phyloP scores from a whole-genome alignment of 2,888 invertebrate species.

The Ypsolopha sequella region DNA sequence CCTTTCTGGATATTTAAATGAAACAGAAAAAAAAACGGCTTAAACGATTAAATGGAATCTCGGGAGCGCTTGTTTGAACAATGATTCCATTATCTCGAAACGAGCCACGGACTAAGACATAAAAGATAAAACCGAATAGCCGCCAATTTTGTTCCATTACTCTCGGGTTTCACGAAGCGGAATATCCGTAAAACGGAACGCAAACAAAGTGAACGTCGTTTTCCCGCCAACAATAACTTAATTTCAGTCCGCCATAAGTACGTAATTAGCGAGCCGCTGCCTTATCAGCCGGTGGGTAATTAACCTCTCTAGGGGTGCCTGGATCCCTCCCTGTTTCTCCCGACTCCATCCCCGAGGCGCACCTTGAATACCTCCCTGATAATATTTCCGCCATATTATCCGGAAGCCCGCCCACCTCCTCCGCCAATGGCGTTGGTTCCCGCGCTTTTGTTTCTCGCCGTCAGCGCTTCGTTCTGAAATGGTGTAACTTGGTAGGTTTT shows the following conservation, averaged over 20 bases:
- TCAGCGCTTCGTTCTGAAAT: slow-evolving; percentile 55
- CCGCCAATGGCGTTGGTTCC: slow-evolving; percentile 61
- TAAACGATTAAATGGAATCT: slow-evolving; percentile 61
- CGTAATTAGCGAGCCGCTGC: slow-evolving; percentile 70
- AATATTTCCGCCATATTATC: slow-evolving; percentile 70
- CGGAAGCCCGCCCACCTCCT: slow-evolving; percentile 63
- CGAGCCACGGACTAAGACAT: slow-evolving; percentile 8
- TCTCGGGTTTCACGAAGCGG: slow-evolving; percentile 48
- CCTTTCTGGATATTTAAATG: too few species aligned
- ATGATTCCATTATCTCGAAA: slow-evolving; percentile 57
- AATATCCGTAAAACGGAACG: slow-evolving; percentile 67
- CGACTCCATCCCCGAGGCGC: slow-evolving; percentile 33
- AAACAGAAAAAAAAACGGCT: slow-evolving; percentile 33
- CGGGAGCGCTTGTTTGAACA: slow-evolving; percentile 47
- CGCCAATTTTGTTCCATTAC: slow-evolving; percentile 67
- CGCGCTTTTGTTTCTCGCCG: slow-evolving; percentile 68
- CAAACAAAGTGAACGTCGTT: slow-evolving; percentile 68
- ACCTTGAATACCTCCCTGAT: slow-evolving; percentile 65
- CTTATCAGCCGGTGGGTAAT: slow-evolving; percentile 69
- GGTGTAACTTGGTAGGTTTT: slow-evolving; percentile 58
- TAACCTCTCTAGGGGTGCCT: slow-evolving; percentile 53
- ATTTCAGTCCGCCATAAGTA: slow-evolving; percentile 70
- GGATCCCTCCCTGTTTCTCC: slow-evolving; percentile 19
- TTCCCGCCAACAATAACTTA: slow-evolving; percentile 67
- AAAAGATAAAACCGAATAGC: slow-evolving; percentile 61